These are phyloP conservation scores for Phaethornis superciliosus DNA, from an alignment of 2,113 vertebrate genomes.

Conservation along the genomic window DNA sequence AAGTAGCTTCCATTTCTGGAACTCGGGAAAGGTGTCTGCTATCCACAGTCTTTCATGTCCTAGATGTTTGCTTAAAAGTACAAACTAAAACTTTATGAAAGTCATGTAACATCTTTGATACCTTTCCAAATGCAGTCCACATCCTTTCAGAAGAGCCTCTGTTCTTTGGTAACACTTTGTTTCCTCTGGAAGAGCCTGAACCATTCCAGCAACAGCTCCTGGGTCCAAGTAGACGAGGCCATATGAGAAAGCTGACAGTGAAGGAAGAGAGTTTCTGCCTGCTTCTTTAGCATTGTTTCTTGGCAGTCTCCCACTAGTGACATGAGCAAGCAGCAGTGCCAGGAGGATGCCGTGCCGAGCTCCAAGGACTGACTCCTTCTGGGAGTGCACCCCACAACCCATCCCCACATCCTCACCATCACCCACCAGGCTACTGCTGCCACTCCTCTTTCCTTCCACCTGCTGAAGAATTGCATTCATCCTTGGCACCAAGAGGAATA, in stretches of 20 bases:
- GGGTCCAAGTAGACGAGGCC: not conserved
- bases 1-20: not conserved
- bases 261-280: not conserved
- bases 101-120: not conserved
- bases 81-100: not conserved
- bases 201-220: not conserved
- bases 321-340: not conserved
- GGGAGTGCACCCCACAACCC: rapidly evolving
- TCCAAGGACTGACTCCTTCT: not conserved
- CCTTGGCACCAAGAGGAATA: not conserved
- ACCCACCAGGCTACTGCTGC: not conserved
- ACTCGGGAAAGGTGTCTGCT: not conserved
- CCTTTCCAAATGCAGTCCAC: not conserved
- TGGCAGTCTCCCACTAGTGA: not conserved
- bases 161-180: not conserved
- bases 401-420: not conserved
- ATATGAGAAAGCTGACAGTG: not conserved
- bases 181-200: not conserved
- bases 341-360: not conserved
- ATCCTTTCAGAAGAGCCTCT: not conserved
- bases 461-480: not conserved
- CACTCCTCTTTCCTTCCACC: rapidly evolving
- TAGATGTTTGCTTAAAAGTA: not conserved
- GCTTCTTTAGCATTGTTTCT: not conserved
- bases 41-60: not conserved